Evolutionary conservation across 2,888 invertebrate genomes (phyloP).

Genomic region (Charanyca ferruginea): DNA sequence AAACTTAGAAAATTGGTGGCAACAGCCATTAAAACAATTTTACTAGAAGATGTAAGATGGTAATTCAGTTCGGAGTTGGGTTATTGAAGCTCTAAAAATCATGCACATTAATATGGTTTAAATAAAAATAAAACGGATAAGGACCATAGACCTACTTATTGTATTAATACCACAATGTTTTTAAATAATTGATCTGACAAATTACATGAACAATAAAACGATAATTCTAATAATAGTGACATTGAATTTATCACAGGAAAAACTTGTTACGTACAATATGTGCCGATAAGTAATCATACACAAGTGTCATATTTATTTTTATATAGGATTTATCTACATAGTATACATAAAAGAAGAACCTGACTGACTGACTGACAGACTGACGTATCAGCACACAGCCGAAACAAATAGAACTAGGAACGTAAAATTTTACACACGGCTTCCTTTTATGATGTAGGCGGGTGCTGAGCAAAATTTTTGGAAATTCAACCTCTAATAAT

Average conservation of each 20-base stretch:
- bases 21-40: not conserved
- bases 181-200: constrained; percentile 15
- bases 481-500: no score
- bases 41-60: not conserved
- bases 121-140: not conserved
- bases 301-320: constrained; percentile 34
- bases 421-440: no score
- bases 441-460: no score
- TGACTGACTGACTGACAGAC: no score
- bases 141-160: not conserved
- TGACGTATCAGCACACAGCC: no score
- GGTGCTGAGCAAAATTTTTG: no score
- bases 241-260: constrained; percentile 63
- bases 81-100: constrained; percentile 22
- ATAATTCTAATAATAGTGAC: constrained; percentile 46
- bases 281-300: constrained; percentile 35
- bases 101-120: not conserved
- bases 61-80: constrained; percentile 25
- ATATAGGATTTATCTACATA: constrained; percentile 10
- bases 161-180: constrained; percentile 13
- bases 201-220: constrained; percentile 25
- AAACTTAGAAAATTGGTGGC: constrained; percentile 20
- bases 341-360: no score
- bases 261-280: constrained; percentile 26
- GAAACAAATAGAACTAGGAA: no score